Evolutionary conservation across 1,140 invertebrate genomes (phyloP).

Genomic region (Plutomurus gul): DNA sequence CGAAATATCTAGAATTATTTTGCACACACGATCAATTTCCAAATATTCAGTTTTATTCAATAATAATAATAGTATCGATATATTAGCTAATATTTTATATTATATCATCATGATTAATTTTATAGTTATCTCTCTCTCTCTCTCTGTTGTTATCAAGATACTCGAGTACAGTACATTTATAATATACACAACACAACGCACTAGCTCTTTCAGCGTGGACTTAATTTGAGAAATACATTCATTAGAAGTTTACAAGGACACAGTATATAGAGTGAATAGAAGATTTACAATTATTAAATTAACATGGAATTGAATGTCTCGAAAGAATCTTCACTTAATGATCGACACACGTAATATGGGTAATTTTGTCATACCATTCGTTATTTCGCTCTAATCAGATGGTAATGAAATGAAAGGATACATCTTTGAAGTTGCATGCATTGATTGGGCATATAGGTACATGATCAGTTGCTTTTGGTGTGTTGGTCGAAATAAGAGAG

Average conservation of each 20-base stretch:
- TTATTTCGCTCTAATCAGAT: too few relatives aligned
- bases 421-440: not conserved
- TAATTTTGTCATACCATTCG: too few relatives aligned
- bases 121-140: too few relatives aligned
- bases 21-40: not conserved
- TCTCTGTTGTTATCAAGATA: constrained; percentile 10
- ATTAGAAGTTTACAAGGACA: not conserved
- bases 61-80: constrained; percentile 9
- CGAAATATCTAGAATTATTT: not conserved
- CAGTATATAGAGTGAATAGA: not conserved
- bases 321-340: not conserved
- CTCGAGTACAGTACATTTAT: not conserved
- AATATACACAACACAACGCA: too few relatives aligned
- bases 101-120: too few relatives aligned
- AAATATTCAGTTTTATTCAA: not conserved
- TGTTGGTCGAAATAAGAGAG: not conserved
- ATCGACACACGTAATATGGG: not conserved
- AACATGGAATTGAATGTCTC: not conserved
- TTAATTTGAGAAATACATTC: not conserved
- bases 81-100: not conserved
- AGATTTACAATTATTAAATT: not conserved
- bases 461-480: not conserved
- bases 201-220: too few relatives aligned
- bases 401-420: not conserved
- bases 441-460: too few relatives aligned